Evolutionary conservation across 2,797 vertebrate species (phyloP).

Genomic region (Nothura maculosa): DNA sequence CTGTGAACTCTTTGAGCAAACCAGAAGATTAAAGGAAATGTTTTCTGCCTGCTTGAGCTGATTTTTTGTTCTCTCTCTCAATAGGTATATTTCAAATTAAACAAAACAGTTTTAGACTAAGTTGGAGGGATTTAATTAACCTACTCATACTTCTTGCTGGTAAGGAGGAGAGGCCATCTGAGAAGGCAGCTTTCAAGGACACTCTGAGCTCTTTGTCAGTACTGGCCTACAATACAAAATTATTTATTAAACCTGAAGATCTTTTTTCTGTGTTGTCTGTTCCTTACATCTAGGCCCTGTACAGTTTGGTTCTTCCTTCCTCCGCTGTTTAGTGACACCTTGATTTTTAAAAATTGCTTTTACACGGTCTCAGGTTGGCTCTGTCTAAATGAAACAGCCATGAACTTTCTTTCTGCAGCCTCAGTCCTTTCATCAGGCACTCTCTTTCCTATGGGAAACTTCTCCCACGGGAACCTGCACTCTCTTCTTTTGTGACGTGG

Average conservation of each 20-base stretch:
- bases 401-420: neutral
- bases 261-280: neutral
- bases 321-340: neutral
- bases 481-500: neutral
- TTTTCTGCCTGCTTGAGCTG: neutral
- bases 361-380: neutral
- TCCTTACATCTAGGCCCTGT: neutral
- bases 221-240: neutral
- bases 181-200: neutral
- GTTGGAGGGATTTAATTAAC: neutral
- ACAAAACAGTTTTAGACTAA: neutral
- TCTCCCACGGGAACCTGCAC: neutral
- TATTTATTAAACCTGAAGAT: neutral
- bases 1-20: conserved; percentile 15
- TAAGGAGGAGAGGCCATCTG: neutral
- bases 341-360: neutral
- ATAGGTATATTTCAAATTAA: neutral
- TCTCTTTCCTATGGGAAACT: neutral
- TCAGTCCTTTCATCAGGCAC: neutral
- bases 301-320: neutral
- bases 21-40: neutral
- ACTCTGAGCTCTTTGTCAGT: neutral
- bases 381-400: neutral
- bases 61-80: neutral
- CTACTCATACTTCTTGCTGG: neutral